Percentiles rank a stretch among this genome's conserved stretches.
phyloP scores from a whole-genome alignment of 2,113 vertebrate species.

The Larimichthys polyactis region DNA sequence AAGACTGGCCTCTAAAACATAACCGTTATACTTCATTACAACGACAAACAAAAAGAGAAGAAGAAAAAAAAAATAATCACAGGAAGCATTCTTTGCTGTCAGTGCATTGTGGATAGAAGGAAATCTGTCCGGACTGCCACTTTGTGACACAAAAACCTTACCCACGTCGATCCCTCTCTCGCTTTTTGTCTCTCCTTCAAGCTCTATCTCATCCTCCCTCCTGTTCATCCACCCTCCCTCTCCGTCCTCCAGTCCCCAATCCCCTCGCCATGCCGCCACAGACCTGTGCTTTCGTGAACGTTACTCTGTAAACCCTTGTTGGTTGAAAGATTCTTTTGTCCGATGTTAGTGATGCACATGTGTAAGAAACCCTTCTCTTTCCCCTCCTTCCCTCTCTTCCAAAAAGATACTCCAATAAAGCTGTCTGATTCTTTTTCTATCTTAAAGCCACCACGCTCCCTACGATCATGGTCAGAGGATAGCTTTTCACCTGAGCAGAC shows the following conservation, averaged over 20 bases:
- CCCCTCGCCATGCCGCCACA: constrained; percentile 76
- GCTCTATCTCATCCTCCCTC: constrained; percentile 51
- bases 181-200: constrained; percentile 58
- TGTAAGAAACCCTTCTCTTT: constrained; percentile 86
- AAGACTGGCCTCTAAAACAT: constrained; percentile 66
- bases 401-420: constrained; percentile 80
- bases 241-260: neutral
- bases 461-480: constrained; percentile 71
- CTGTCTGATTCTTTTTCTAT: constrained; percentile 83
- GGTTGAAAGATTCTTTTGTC: constrained; percentile 94
- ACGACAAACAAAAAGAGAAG: constrained; percentile 22
- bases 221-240: constrained; percentile 14
- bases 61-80: constrained; percentile 42
- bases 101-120: constrained; percentile 93
- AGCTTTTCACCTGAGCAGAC: constrained; percentile 83
- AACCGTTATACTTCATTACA: constrained; percentile 23
- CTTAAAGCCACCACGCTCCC: constrained; percentile 80
- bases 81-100: constrained; percentile 92
- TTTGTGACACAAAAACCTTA: constrained; percentile 79
- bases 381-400: constrained; percentile 25
- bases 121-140: constrained; percentile 89
- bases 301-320: constrained; percentile 93
- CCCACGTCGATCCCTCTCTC: constrained; percentile 47
- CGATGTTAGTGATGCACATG: constrained; percentile 95
- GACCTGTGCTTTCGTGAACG: constrained; percentile 95